phyloP scores from a whole-genome alignment of 30 jellyfish, hydroid and myxozoan genomes.

The Sanderia malayensis region DNA sequence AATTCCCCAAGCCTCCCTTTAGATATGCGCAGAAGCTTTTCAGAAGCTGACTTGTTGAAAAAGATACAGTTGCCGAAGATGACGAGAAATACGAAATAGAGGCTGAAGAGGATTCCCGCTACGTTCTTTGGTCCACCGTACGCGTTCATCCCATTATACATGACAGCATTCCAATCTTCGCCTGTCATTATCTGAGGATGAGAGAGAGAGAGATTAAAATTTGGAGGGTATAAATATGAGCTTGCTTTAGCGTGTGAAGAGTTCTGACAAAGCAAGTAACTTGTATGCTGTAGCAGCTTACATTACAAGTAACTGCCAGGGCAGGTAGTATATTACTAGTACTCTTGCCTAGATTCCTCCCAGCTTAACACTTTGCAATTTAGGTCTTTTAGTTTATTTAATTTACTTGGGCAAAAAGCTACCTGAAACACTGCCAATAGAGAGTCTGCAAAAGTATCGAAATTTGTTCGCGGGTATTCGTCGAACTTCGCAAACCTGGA shows the following conservation, averaged over 20 bases:
- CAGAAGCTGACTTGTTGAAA: conserved; percentile 11
- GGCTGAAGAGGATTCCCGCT: conserved; percentile 51
- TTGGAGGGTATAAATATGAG: too few relatives aligned
- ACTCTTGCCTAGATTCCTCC: too few relatives aligned
- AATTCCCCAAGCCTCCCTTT: too few relatives aligned
- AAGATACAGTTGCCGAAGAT: conserved; percentile 96
- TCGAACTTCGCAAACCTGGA: conserved; percentile 81
- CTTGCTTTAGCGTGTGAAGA: too few relatives aligned
- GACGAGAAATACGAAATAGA: conserved; percentile 85
- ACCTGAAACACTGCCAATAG: conserved; percentile 97
- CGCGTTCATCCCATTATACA: conserved; percentile 88
- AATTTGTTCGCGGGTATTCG: conserved; percentile 84
- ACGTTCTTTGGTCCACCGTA: conserved; percentile 78
- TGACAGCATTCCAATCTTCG: conserved; percentile 97
- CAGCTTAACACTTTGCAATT: too few relatives aligned
- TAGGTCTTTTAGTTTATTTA: too few relatives aligned
- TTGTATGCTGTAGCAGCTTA: too few relatives aligned
- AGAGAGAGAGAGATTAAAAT: not conserved
- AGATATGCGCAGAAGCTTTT: too few relatives aligned
- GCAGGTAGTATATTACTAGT: too few relatives aligned
- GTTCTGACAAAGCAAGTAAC: too few relatives aligned
- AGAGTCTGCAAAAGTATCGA: conserved; percentile 86
- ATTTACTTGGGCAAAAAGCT: too few relatives aligned
- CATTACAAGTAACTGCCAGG: too few relatives aligned
- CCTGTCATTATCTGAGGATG: conserved; percentile 84